Conservation (phyloP, 2,797 vertebrate genomes). For the Paedocypris micromegethes region DNA sequence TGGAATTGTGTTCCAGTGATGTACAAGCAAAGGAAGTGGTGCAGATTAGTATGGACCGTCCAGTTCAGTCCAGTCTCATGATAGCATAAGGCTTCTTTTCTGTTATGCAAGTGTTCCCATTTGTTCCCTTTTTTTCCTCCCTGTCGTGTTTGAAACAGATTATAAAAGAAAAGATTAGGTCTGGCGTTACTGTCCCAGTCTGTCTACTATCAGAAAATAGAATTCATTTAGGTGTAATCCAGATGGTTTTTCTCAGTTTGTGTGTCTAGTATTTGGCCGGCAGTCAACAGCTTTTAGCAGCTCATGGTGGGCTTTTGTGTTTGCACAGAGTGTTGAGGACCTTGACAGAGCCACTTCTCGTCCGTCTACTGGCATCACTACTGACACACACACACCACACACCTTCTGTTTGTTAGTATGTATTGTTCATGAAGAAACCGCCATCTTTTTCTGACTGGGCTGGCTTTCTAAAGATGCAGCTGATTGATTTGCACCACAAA, state of each 20-base stretch:
- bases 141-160: constrained; percentile 54
- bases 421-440: constrained; percentile 29
- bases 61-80: constrained; percentile 44
- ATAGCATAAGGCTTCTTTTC: constrained; percentile 45
- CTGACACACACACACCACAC: constrained; percentile 26
- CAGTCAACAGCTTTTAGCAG: constrained; percentile 46
- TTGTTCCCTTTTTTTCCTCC: constrained; percentile 24
- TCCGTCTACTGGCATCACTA: constrained; percentile 29
- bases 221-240: constrained; percentile 69
- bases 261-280: constrained; percentile 44
- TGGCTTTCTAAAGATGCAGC: constrained; percentile 20
- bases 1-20: neutral
- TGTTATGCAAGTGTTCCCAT: constrained; percentile 40
- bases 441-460: constrained; percentile 23
- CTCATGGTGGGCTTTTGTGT: constrained; percentile 65
- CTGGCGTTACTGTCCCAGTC: constrained; percentile 53
- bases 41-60: constrained; percentile 31
- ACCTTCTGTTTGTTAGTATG: constrained; percentile 36
- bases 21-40: neutral
- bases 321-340: constrained; percentile 55
- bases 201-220: constrained; percentile 68
- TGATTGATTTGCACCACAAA: constrained; percentile 43
- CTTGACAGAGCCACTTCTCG: constrained; percentile 31
- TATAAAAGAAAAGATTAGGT: constrained; percentile 61
- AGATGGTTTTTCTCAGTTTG: constrained; percentile 64